A percentile compares a stretch with the other conserved stretches of the same genome.
Conservation (phyloP, 2,797 vertebrate genomes). For the Etheostoma perlongum region DNA sequence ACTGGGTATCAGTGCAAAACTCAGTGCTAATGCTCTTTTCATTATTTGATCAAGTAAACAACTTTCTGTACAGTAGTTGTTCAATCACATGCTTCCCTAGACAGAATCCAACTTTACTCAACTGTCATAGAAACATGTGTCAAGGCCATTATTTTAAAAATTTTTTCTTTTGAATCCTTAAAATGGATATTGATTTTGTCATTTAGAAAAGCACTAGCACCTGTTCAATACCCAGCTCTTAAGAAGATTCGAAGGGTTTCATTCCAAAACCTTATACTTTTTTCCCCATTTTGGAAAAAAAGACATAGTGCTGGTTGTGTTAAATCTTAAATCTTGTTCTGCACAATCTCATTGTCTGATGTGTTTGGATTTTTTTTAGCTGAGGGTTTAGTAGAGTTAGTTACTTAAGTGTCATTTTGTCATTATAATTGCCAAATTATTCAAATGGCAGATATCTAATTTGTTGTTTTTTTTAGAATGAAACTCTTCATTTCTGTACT, state of each 20-base stretch:
- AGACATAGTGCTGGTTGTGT: conserved; percentile 7
- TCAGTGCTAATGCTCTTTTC: conserved; percentile 6
- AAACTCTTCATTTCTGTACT: conserved; percentile 39
- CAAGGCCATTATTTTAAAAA: conserved; percentile 2
- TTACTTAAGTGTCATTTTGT: conserved; percentile 10
- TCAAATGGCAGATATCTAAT: conserved; percentile 9
- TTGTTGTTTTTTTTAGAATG: conserved; percentile 25
- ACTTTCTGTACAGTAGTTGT: conserved; percentile 27
- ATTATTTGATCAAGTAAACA: conserved; percentile 35
- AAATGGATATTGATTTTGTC: conserved; percentile 34
- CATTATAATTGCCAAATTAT: background rate
- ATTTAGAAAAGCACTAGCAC: conserved; percentile 48
- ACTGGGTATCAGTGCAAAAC: conserved; percentile 33
- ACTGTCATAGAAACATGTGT: background rate
- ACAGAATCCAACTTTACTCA: background rate
- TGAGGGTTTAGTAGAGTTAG: background rate
- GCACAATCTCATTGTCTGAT: background rate
- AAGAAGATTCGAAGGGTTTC: conserved; percentile 44
- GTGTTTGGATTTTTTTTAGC: conserved; percentile 8
- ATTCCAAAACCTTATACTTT: conserved; percentile 37
- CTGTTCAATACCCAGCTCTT: conserved; percentile 45
- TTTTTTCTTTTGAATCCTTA: conserved; percentile 20
- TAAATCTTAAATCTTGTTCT: conserved; percentile 15
- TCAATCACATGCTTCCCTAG: background rate
- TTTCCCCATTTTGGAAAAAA: conserved; percentile 3